Evolutionary conservation across 2,888 invertebrate species (phyloP).

Genomic region (Euphydryas editha): DNA sequence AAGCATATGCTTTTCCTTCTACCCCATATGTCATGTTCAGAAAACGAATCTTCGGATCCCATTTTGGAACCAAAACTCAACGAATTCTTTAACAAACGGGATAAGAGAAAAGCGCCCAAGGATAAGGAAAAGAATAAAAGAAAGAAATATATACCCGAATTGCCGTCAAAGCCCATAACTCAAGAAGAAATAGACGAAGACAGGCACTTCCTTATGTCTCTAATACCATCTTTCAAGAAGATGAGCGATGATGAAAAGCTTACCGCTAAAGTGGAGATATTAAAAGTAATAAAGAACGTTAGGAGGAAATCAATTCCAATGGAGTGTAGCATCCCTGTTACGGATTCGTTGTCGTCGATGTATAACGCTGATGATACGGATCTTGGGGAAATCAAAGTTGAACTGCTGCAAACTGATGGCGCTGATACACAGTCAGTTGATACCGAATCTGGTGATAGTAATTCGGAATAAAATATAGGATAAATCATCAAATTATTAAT

Average conservation of each 20-base stretch:
- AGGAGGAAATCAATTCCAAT: constrained; percentile 25
- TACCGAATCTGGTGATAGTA: constrained; percentile 22
- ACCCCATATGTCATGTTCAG: constrained; percentile 47
- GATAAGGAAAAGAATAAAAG: constrained; percentile 5
- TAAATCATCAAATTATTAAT: not conserved
- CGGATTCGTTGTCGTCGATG: constrained; percentile 21
- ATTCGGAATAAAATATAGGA: constrained; percentile 8
- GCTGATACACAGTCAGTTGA: constrained; percentile 6
- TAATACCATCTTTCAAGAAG: constrained; percentile 55
- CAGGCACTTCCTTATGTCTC: constrained; percentile 55
- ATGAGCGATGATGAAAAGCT: constrained; percentile 57
- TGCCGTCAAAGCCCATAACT: not conserved
- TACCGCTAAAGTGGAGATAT: constrained; percentile 55
- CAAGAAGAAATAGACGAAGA: constrained; percentile 52
- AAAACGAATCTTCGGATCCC: constrained; percentile 20
- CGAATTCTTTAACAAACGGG: constrained; percentile 32
- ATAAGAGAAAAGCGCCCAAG: constrained; percentile 17
- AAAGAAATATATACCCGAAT: constrained; percentile 1
- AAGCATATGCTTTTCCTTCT: constrained; percentile 56
- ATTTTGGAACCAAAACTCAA: constrained; percentile 36
- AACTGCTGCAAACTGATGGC: constrained; percentile 13
- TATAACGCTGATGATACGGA: constrained; percentile 4
- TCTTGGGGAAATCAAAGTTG: constrained; percentile 22
- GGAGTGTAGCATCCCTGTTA: constrained; percentile 16
- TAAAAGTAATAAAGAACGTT: constrained; percentile 53